Conservation (phyloP, 2,797 vertebrate genomes). For the Rhinella marina region DNA sequence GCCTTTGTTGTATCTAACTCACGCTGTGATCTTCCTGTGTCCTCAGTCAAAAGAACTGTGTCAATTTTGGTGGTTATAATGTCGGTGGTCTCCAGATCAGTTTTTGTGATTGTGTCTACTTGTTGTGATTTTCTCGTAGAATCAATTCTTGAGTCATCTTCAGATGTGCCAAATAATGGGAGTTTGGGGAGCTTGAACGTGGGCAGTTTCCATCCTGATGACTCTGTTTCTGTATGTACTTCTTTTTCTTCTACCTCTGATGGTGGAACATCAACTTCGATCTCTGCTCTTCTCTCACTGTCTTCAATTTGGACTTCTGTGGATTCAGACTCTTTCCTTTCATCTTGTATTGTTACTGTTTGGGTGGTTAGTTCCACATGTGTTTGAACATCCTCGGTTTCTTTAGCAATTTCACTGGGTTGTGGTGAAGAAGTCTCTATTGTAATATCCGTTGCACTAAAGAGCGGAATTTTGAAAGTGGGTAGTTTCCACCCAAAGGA, state of each 20-base stretch:
- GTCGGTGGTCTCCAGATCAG: neutral
- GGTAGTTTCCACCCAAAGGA: slow-evolving; percentile 59
- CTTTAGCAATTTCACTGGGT: neutral
- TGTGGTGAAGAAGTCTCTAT: too few relatives aligned
- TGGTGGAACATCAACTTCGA: neutral
- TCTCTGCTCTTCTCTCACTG: neutral
- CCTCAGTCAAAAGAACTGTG: neutral
- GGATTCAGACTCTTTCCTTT: neutral
- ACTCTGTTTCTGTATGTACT: neutral
- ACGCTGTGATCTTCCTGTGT: neutral
- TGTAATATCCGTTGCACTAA: neutral
- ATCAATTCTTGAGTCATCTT: neutral
- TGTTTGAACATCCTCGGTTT: neutral
- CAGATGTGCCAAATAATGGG: slow-evolving; percentile 15
- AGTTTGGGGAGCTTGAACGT: neutral
- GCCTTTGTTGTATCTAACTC: neutral
- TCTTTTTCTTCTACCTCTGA: neutral
- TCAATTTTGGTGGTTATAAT: neutral
- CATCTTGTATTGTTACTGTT: neutral
- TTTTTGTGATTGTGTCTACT: neutral
- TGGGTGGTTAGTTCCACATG: neutral
- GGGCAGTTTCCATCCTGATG: neutral
- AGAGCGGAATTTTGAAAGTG: slow-evolving; percentile 65
- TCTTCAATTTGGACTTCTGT: neutral
- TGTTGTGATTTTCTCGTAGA: neutral